Percentiles rank a stretch among this genome's conserved stretches.
Conservation (phyloP, 1,140 invertebrate genomes). For the Thaumatotibia leucotreta region DNA sequence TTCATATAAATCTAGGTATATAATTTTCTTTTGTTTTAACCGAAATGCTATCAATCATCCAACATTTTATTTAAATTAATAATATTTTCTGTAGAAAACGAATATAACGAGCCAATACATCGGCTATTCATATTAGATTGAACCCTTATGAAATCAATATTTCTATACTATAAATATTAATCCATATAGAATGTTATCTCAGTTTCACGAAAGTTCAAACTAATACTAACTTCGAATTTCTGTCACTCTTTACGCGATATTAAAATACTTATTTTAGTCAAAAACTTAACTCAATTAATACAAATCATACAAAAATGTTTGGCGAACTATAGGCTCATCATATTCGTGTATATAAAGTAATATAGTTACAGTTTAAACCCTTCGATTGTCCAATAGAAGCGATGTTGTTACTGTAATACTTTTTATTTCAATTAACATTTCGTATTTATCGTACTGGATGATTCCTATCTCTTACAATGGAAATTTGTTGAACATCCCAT, state of each 20-base stretch:
- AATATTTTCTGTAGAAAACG: background rate
- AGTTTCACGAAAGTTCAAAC: no score
- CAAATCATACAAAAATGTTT: background rate
- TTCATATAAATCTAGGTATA: slow-evolving; percentile 6
- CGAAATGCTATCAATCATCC: background rate
- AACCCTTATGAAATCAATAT: no score
- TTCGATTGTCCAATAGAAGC: no score
- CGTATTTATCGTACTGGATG: background rate
- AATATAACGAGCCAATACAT: background rate
- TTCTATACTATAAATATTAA: background rate
- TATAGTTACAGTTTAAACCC: background rate
- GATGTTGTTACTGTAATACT: background rate
- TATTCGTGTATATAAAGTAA: background rate
- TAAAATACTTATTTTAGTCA: no score
- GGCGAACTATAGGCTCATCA: background rate
- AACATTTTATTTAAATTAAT: no score
- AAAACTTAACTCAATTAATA: no score
- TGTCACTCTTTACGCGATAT: no score
- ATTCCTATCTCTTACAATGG: background rate
- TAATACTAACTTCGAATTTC: no score
- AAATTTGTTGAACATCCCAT: background rate
- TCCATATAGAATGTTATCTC: no score
- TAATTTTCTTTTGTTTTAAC: background rate
- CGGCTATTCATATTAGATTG: no score
- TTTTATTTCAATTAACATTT: background rate